Conservation (phyloP, 2,888 invertebrate genomes). For the Campoletis raptor region DNA sequence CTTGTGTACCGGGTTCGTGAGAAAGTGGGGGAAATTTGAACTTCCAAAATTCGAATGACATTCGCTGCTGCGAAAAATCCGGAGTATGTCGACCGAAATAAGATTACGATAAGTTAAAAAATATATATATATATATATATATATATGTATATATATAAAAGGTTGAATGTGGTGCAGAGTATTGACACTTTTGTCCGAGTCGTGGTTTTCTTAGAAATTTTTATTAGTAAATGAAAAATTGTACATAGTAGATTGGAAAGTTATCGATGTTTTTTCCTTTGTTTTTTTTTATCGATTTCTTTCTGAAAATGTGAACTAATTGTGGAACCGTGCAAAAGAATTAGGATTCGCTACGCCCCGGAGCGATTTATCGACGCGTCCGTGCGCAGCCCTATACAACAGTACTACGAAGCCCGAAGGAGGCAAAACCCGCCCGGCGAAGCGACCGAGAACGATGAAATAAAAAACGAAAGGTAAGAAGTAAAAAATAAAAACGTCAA, state of each 20-base stretch:
- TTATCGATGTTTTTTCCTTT: neutral
- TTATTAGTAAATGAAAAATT: neutral
- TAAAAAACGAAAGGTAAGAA: constrained; percentile 55
- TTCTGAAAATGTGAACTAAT: neutral
- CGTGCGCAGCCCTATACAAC: constrained; percentile 59
- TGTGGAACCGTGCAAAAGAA: constrained; percentile 11
- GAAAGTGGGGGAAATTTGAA: neutral
- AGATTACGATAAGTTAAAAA: neutral
- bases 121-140: neutral
- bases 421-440: constrained; percentile 62
- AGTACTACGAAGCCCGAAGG: constrained; percentile 27
- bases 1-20: neutral
- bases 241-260: neutral
- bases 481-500: constrained; percentile 11
- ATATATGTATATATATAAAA: neutral
- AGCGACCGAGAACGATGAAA: constrained; percentile 59
- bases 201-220: neutral
- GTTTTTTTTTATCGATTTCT: constrained; percentile 10
- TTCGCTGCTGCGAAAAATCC: neutral
- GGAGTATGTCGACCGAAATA: neutral
- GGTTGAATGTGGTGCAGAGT: neutral
- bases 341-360: constrained; percentile 65
- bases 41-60: neutral
- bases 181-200: neutral
- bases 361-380: constrained; percentile 68